phyloP scores from a whole-genome alignment of 1,140 invertebrate genomes.

The Zaprionus tsacasi region DNA sequence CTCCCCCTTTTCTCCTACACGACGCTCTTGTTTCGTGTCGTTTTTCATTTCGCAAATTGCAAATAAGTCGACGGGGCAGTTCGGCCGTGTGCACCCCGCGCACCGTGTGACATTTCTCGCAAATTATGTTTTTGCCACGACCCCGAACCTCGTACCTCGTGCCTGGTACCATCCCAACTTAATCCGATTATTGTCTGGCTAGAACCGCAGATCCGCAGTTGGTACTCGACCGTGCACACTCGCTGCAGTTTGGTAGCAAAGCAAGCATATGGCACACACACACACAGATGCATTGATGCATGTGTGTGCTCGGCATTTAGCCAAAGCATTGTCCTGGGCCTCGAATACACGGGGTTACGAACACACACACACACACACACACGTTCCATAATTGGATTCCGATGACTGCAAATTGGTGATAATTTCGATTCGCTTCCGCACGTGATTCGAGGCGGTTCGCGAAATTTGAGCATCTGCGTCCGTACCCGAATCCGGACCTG shows the following conservation, averaged over 20 bases:
- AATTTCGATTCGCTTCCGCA: conserved; percentile 80
- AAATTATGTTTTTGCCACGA: conserved; percentile 76
- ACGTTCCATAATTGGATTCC: conserved; percentile 81
- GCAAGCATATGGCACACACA: conserved; percentile 60
- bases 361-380: conserved; percentile 51
- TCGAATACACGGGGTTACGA: conserved; percentile 26
- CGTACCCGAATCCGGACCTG: background rate
- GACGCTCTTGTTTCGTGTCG: conserved; percentile 15
- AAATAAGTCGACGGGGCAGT: conserved; percentile 65
- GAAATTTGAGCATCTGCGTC: conserved; percentile 70
- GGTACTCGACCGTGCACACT: conserved; percentile 9
- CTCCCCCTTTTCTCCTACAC: conserved; percentile 1
- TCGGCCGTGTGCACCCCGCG: conserved; percentile 39
- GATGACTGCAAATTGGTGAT: conserved; percentile 84
- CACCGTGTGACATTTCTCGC: conserved; percentile 79
- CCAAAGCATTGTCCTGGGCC: conserved; percentile 47
- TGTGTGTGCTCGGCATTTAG: conserved; percentile 36
- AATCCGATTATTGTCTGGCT: conserved; percentile 76
- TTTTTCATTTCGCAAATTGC: conserved; percentile 78
- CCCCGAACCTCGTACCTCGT: background rate
- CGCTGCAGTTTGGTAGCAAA: conserved; percentile 51
- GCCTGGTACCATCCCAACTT: conserved; percentile 38
- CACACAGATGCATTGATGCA: conserved; percentile 1
- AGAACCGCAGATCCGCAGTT: conserved; percentile 10
- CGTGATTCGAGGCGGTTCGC: conserved; percentile 64